Base-by-base conservation (phyloP, 1,140 invertebrate species). In the Orchesella cincta region DNA sequence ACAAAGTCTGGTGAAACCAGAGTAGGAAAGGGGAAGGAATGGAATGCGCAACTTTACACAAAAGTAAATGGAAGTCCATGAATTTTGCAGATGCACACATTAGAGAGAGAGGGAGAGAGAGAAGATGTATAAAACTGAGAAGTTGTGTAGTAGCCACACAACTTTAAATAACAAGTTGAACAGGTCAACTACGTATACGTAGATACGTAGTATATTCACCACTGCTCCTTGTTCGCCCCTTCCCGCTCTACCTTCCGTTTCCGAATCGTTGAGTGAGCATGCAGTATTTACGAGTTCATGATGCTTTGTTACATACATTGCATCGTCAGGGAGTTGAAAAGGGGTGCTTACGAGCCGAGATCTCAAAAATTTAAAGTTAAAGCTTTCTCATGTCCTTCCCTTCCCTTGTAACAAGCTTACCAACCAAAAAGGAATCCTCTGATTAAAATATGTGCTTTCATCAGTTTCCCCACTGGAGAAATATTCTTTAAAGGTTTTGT, bases 41-140 rank as follows among this genome's bases (percentile, higher is more conserved):
- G 5, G 39, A 46, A 46, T 46, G 39, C 5, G 18, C 39, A 46
- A 46, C 39, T 46, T 46, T 46, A 46, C 18, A 18, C 18, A 18
- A 46, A 46, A 46, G 39, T 46, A 46, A 46, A 46, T 46, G 18
- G 39, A 46, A 46, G 39, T 23, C 14, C 52, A 57, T 57, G 52
- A 57, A 57, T 57, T 57, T 57, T 57, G 52, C 52, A 57, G 52
- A 8, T 57, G 52, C 3, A 57, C 52, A 14, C 52, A 57, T 57
- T 57, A 57, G 52, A 3, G 23, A 57, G 39, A 18, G 18, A 46
- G 39, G 39, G 5, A 8, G 39, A 8, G 39, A 18, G 18, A 8
- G 39, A 46, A 8, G 18, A 18, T 46, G 39, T 46, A 18, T 46
- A 46, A 46, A 46, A n/a, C n/a, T n/a, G n/a, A n/a, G n/a, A n/a